Evolutionary conservation across 2,113 vertebrate species (phyloP).

Genomic region (Canis aureus): DNA sequence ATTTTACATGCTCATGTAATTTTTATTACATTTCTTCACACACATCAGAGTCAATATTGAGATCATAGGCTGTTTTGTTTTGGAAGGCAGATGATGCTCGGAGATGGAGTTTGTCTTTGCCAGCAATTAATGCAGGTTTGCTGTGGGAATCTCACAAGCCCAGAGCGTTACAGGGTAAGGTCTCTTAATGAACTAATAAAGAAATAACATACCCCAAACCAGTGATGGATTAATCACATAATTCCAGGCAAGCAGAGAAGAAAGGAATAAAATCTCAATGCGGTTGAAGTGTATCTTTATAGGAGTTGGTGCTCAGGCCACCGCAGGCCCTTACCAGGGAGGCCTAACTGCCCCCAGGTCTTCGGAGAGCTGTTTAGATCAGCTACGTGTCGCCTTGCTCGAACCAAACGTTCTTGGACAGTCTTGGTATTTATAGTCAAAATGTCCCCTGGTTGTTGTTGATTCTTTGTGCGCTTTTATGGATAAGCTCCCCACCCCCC

Average conservation of each 20-base stretch:
- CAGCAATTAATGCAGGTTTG: neutral
- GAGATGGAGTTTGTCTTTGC: neutral
- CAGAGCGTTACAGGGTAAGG: neutral
- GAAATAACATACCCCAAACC: neutral
- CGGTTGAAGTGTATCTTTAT: neutral
- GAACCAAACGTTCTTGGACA: neutral
- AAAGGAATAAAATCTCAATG: neutral
- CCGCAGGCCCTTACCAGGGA: neutral
- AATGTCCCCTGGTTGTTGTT: neutral
- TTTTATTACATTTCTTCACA: slow-evolving; percentile 12
- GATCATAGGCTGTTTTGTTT: neutral
- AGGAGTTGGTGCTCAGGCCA: neutral
- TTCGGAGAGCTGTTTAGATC: neutral
- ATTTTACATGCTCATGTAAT: neutral
- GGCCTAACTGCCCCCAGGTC: neutral
- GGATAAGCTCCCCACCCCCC: neutral
- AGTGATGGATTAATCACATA: neutral
- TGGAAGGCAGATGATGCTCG: neutral
- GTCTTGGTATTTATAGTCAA: neutral
- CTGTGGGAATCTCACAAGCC: neutral
- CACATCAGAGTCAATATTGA: neutral
- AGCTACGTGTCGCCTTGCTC: neutral
- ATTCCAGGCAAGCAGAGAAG: neutral
- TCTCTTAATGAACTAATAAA: neutral
- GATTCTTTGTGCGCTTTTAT: neutral